Percentiles rank a stretch among this genome's conserved stretches.
phyloP scores from a whole-genome alignment of 1,140 invertebrate species.

The Arctopsyche grandis region DNA sequence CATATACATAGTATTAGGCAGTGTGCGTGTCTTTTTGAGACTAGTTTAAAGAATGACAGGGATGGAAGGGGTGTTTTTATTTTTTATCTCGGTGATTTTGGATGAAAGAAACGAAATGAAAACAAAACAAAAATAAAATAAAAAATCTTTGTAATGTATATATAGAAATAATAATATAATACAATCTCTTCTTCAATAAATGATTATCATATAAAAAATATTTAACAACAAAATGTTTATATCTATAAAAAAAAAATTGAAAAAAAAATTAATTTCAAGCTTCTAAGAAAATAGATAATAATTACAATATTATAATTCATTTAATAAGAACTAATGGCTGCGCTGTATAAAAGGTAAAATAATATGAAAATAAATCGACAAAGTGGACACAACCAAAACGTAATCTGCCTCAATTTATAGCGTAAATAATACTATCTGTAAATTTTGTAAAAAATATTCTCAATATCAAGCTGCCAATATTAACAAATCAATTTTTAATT shows the following conservation, averaged over 20 bases:
- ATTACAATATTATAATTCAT: background rate
- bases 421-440: no score
- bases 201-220: conserved; percentile 30
- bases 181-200: conserved; percentile 45
- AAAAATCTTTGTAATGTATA: conserved; percentile 52
- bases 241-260: conserved; percentile 11
- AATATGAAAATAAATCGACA: background rate
- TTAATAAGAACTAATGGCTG: background rate
- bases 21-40: conserved; percentile 5
- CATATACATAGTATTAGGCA: conserved; percentile 14
- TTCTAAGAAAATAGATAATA: conserved; percentile 18
- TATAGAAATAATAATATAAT: conserved; percentile 50
- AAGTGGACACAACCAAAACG: background rate
- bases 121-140: conserved; percentile 49
- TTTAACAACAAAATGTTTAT: conserved; percentile 35
- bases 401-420: background rate
- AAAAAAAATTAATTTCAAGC: conserved; percentile 4
- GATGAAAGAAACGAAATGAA: conserved; percentile 41
- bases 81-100: background rate
- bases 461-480: no score
- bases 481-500: no score
- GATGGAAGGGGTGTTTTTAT: background rate
- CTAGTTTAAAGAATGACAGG: background rate
- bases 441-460: no score
- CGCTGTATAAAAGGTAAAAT: background rate